Conservation (phyloP, 2,113 vertebrate species). For the Austrofundulus limnaeus region DNA sequence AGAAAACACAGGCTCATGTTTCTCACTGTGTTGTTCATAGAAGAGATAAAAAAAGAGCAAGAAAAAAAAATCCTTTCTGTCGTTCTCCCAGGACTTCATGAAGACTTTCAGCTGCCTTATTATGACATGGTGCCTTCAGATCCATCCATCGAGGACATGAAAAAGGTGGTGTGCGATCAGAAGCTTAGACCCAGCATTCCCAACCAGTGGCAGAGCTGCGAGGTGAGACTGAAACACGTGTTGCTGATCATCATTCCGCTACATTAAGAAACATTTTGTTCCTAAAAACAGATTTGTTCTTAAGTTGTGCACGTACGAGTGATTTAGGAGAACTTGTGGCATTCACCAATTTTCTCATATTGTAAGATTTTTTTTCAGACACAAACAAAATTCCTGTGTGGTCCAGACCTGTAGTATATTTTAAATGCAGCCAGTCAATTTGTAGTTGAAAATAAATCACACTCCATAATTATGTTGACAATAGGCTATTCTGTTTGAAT, state of each 20-base stretch:
- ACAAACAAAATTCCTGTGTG: no score
- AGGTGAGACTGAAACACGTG: conserved; percentile 79
- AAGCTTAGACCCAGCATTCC: conserved; percentile 92
- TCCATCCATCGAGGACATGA: conserved; percentile 96
- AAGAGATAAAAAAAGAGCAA: not conserved
- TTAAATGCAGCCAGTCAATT: no score
- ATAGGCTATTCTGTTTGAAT: no score
- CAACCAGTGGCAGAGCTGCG: conserved; percentile 98
- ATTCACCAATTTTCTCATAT: no score
- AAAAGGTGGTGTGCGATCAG: conserved; percentile 93
- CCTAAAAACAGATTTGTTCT: no score
- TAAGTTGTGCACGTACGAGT: no score
- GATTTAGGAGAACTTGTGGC: no score
- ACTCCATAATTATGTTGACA: no score
- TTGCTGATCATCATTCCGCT: not conserved
- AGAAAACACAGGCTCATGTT: not conserved
- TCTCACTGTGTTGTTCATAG: not conserved
- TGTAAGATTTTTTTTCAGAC: no score
- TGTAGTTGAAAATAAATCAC: no score
- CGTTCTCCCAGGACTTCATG: conserved; percentile 82
- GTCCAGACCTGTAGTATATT: no score
- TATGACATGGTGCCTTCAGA: conserved; percentile 96
- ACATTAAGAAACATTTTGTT: no score
- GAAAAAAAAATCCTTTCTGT: conserved; percentile 1
- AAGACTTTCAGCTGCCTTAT: conserved; percentile 97